Evolutionary conservation across 2,113 vertebrate species (phyloP).

Genomic region (Condylura cristata): DNA sequence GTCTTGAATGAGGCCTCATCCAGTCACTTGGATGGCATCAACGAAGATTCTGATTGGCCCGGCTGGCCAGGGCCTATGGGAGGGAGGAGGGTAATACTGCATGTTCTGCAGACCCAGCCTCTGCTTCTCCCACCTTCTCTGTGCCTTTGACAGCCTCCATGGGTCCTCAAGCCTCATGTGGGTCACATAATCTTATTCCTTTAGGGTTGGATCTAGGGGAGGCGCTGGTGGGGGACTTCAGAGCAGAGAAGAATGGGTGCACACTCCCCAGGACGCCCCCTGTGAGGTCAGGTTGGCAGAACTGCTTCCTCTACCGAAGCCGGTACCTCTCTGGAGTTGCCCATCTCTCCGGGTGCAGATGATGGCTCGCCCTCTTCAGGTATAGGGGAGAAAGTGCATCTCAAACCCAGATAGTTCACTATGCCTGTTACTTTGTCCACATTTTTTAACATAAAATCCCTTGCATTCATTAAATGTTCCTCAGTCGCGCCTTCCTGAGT

Average conservation of each 20-base stretch:
- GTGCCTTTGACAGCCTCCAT: background rate
- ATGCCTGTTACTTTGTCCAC: background rate
- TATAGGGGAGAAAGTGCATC: no score
- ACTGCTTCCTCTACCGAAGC: background rate
- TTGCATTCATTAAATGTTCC: background rate
- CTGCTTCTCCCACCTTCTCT: background rate
- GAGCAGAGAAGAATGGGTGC: background rate
- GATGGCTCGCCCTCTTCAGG: background rate
- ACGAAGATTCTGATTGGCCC: background rate
- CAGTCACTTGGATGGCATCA: background rate
- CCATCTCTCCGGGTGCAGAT: background rate
- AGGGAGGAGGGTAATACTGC: rapidly evolving
- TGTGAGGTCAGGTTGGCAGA: background rate
- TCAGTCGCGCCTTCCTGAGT: no score
- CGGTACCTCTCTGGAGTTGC: background rate
- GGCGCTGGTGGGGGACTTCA: background rate
- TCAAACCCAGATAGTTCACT: no score
- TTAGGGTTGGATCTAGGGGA: background rate
- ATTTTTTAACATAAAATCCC: background rate
- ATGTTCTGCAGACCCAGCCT: no score
- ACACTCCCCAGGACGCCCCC: background rate
- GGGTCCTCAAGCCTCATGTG: background rate
- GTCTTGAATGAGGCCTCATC: background rate
- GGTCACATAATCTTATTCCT: background rate
- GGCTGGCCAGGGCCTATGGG: background rate